A percentile compares a stretch with the other conserved stretches of the same genome.
Conservation (phyloP, 2,113 vertebrate genomes). For the Tragelaphus strepsiceros region DNA sequence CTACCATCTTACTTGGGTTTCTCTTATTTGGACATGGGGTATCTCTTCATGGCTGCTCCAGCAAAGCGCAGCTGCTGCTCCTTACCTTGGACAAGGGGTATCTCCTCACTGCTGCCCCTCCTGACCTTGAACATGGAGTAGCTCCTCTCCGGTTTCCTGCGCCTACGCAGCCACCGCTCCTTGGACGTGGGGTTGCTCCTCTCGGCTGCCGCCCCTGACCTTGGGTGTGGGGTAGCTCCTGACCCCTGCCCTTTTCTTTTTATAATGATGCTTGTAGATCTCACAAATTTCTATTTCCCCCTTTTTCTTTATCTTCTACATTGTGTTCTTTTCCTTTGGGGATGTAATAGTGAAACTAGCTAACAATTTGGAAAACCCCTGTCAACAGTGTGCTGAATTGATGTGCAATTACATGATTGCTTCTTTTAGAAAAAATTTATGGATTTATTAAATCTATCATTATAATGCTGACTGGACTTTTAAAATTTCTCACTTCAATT, state of each 20-base stretch:
- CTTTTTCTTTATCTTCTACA: not conserved
- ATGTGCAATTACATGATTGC: not conserved
- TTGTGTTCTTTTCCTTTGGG: not conserved
- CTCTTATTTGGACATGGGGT: too few species aligned
- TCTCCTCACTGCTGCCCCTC: too few species aligned
- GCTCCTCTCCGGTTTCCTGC: too few species aligned
- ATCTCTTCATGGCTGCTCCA: too few species aligned
- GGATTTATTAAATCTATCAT: not conserved
- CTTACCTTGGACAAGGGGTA: too few species aligned
- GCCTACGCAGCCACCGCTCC: too few species aligned
- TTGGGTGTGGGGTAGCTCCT: too few species aligned
- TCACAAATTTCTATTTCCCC: not conserved
- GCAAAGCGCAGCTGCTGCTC: too few species aligned
- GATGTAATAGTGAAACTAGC: not conserved
- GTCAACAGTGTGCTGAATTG: not conserved
- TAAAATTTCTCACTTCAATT: not conserved
- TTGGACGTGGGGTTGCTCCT: too few species aligned
- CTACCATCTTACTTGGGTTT: too few species aligned
- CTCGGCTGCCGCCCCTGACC: too few species aligned
- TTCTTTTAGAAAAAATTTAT: not conserved
- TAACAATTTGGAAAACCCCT: not conserved
- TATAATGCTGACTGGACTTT: not conserved
- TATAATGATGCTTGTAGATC: not conserved
- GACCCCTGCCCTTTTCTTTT: not conserved
- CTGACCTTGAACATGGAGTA: too few species aligned